Evolutionary conservation across 2,113 vertebrate species (phyloP), one percentile per base, ranked within the genome.

Genomic region (Emydocephalus ijimae): DNA sequence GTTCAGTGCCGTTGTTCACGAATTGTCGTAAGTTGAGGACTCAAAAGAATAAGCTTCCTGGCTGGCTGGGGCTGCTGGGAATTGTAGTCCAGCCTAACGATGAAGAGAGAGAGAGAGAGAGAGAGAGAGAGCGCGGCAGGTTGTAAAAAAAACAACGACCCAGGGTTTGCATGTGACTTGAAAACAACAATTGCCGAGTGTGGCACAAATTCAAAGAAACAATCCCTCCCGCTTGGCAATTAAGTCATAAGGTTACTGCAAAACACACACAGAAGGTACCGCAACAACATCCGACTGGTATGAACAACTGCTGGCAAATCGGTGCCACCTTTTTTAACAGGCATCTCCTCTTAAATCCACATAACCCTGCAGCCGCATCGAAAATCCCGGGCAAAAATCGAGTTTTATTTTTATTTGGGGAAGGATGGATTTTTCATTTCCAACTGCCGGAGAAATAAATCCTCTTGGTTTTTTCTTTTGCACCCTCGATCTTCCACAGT

Each of bases 221-320:
- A 85, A 4, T 92, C 15, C 14, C 26, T 85, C 87, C 2, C 6
- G 5, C 39, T 48, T 3, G 5, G 87, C 6, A 56, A 85, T 85
- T 81, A 81, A 85, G 64, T 56, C 64, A 64, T 56, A 89, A 85
- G 91, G 64, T 89, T 92, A 89, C 87, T 12, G 52, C 59, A 61
- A 61, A 89, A 92, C 88, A 92, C 52, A 89, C 50, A 85, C 4
- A 23, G 21, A n/a, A 0, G 12, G 43, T 48, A 45, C 91, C 91
- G 3, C 39, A 43, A 81, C n/a, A 34, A 8, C 1, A 8, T 9
- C 50, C 3, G 2, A 55, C 69, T 24, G 1, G 50, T 3, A 15
- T 7, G 14, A 26, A 4, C 86, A 0, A 45, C 1, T 0, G 2
- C 48, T 50, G 0, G 85, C 26, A 21, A 6, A 34, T 89, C 48